phyloP scores from a whole-genome alignment of 1,140 invertebrate genomes.

The Tetranychus urticae region DNA sequence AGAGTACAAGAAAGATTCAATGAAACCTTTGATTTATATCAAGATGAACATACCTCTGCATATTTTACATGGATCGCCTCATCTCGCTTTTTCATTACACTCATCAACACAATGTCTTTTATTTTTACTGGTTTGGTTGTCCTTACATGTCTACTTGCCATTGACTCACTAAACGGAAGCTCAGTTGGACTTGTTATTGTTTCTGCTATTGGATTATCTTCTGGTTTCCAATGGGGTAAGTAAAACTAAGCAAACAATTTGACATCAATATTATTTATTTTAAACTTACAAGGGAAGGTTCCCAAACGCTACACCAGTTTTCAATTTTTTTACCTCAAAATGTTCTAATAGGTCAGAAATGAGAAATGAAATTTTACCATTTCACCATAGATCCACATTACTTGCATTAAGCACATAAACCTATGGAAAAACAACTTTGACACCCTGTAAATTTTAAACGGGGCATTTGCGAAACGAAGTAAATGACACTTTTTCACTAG shows the following conservation, averaged over 20 bases:
- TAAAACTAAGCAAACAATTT: too few relatives aligned
- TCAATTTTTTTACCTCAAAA: too few relatives aligned
- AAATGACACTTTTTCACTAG: too few relatives aligned
- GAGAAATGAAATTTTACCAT: too few relatives aligned
- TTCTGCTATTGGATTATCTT: conserved; percentile 1
- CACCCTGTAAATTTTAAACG: too few relatives aligned
- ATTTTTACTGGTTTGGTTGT: conserved; percentile 20
- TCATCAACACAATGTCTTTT: conserved; percentile 52
- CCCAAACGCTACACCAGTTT: too few relatives aligned
- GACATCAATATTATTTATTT: conserved; percentile 23
- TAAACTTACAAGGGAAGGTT: too few relatives aligned
- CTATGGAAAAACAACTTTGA: too few relatives aligned
- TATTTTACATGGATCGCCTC: conserved; percentile 49
- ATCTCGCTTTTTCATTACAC: conserved; percentile 58
- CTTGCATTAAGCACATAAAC: too few relatives aligned
- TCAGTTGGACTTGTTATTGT: conserved; percentile 36
- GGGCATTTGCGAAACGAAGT: too few relatives aligned
- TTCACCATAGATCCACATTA: too few relatives aligned
- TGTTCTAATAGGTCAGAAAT: too few relatives aligned
- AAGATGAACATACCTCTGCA: conserved; percentile 40
- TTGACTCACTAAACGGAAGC: not conserved
- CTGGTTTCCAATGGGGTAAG: conserved; percentile 49
- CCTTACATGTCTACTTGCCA: not conserved
- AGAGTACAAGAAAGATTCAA: conserved; percentile 33
- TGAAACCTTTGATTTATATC: conserved; percentile 27